phyloP scores from a whole-genome alignment of 2,113 vertebrate species.

The Antigone vipio region DNA sequence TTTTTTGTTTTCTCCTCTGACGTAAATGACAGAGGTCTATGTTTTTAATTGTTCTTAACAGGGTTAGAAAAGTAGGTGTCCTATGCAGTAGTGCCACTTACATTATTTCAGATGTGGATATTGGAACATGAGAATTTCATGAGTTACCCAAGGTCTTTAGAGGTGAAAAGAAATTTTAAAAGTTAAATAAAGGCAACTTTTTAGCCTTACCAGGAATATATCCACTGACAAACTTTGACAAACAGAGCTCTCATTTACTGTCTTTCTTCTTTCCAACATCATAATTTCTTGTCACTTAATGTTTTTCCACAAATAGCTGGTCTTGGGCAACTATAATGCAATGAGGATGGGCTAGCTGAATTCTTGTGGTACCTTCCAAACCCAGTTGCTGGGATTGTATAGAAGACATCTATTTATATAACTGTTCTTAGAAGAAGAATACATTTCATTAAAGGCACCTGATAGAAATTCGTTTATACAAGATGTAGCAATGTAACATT shows the following conservation, averaged over 20 bases:
- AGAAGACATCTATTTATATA: neutral
- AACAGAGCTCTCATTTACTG: neutral
- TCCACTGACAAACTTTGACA: neutral
- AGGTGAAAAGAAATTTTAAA: neutral
- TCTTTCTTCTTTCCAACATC: neutral
- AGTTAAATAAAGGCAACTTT: neutral
- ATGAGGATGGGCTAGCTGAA: neutral
- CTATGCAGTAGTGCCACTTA: neutral
- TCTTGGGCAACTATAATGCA: neutral
- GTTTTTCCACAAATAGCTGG: neutral
- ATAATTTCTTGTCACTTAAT: neutral
- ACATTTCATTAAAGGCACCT: neutral
- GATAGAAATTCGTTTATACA: neutral
- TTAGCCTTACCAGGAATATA: neutral
- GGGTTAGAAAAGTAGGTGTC: neutral
- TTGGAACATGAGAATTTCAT: neutral
- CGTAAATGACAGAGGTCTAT: neutral
- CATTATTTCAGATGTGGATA: neutral
- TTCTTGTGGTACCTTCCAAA: neutral
- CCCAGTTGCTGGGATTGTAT: neutral
- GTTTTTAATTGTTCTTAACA: neutral
- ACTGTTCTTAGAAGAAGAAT: neutral
- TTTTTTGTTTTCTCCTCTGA: neutral
- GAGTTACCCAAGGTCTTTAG: neutral
- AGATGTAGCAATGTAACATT: neutral